These are phyloP conservation scores for Phasia obesa DNA, from an alignment of 2,888 invertebrate genomes.

Conservation along the genomic window DNA sequence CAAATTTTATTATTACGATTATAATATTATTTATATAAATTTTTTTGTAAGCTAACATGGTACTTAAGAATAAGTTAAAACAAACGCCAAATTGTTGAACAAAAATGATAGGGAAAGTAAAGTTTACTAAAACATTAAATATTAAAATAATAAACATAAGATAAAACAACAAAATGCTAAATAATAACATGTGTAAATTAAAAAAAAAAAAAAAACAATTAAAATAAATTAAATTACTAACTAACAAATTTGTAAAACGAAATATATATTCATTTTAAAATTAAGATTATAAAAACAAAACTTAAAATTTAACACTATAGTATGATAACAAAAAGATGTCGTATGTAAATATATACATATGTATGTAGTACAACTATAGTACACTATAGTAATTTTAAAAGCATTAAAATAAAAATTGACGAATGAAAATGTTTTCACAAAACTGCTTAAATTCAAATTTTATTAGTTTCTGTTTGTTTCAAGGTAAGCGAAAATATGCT, in stretches of 20 bases:
- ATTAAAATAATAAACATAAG: conserved; percentile 47
- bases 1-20: conserved; percentile 55
- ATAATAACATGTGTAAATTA: conserved; percentile 36
- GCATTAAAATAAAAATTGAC: conserved; percentile 60
- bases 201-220: conserved; percentile 12
- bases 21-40: conserved; percentile 21
- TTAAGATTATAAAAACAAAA: conserved; percentile 44
- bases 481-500: conserved; percentile 71
- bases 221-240: conserved; percentile 40
- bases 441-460: conserved; percentile 23
- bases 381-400: conserved; percentile 62
- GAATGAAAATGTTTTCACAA: conserved; percentile 61
- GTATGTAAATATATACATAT: conserved; percentile 32
- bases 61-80: conserved; percentile 59
- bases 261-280: conserved; percentile 2
- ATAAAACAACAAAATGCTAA: conserved; percentile 27
- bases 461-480: conserved; percentile 26
- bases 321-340: conserved; percentile 17
- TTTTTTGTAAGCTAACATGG: conserved; percentile 35
- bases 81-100: conserved; percentile 64
- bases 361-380: conserved; percentile 14
- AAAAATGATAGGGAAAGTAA: conserved; percentile 59
- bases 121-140: conserved; percentile 54
- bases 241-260: conserved; percentile 53
- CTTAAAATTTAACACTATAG: conserved; percentile 32